Evolutionary conservation across 2,888 invertebrate genomes (phyloP).

Genomic region (Apodemia zela): DNA sequence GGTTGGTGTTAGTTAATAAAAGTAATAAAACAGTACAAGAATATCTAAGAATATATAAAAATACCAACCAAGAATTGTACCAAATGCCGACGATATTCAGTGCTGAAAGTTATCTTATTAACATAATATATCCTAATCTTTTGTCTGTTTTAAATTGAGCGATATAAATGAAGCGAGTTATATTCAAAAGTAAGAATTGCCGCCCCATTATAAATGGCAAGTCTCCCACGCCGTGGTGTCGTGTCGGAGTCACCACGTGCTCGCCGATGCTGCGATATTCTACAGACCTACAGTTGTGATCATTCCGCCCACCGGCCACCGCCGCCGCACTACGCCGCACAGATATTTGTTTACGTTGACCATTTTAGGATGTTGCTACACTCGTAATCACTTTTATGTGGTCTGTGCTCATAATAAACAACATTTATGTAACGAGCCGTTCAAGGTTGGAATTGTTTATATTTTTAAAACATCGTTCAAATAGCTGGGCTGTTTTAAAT

Average conservation of each 20-base stretch:
- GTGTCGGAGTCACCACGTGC: conserved; percentile 4
- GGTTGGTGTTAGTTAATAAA: too few relatives aligned
- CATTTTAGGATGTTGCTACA: conserved; percentile 1
- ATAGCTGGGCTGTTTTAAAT: too few relatives aligned
- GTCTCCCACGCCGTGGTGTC: conserved; percentile 5
- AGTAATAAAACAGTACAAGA: too few relatives aligned
- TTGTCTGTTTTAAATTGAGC: too few relatives aligned
- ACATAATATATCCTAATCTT: too few relatives aligned
- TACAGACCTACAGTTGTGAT: not conserved
- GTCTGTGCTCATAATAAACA: not conserved
- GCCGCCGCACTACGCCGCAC: not conserved
- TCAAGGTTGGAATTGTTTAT: not conserved
- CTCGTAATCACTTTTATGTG: not conserved
- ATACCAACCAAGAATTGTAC: too few relatives aligned
- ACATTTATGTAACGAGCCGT: not conserved
- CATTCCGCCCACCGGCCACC: not conserved
- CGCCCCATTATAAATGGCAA: not conserved
- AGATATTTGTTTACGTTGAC: conserved; percentile 10
- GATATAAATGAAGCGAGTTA: too few relatives aligned
- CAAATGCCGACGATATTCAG: too few relatives aligned
- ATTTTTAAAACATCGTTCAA: not conserved
- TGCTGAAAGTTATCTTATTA: too few relatives aligned
- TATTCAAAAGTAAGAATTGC: not conserved
- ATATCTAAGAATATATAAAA: too few relatives aligned
- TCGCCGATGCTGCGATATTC: not conserved